phyloP scores from a whole-genome alignment of 2,797 vertebrate genomes.

The Sebastiscus tertius region DNA sequence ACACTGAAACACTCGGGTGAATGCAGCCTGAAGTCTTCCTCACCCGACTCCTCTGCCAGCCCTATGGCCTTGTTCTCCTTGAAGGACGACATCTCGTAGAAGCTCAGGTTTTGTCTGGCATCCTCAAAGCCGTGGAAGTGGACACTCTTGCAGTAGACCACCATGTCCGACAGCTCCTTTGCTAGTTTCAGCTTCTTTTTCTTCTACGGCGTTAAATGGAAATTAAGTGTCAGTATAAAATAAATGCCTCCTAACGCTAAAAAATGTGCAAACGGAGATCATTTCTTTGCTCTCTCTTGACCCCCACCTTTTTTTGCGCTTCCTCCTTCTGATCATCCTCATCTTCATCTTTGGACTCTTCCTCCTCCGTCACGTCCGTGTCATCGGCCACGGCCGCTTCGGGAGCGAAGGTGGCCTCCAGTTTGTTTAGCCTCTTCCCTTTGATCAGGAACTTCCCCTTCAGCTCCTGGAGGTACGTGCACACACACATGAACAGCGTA shows the following conservation, averaged over 20 bases:
- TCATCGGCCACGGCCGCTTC: not conserved
- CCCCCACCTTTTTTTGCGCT: slow-evolving; percentile 65
- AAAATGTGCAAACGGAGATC: not conserved
- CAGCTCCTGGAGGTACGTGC: slow-evolving; percentile 84
- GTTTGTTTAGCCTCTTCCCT: slow-evolving; percentile 91
- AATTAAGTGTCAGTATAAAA: not conserved
- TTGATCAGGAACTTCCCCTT: slow-evolving; percentile 95
- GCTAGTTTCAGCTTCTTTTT: slow-evolving; percentile 88
- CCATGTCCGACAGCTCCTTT: slow-evolving; percentile 91
- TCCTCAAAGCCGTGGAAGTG: slow-evolving; percentile 90
- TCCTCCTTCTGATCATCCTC: slow-evolving; percentile 79
- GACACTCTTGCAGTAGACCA: slow-evolving; percentile 96
- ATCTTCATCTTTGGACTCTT: slow-evolving; percentile 86
- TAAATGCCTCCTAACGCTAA: too few relatives aligned
- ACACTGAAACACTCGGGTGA: not conserved
- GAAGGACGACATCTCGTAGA: slow-evolving; percentile 95
- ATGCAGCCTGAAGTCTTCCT: not conserved
- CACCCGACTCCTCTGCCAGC: slow-evolving; percentile 90
- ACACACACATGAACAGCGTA: not conserved
- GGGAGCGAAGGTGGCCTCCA: slow-evolving; percentile 75
- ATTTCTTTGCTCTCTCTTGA: not conserved
- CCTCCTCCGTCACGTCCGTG: slow-evolving; percentile 89
- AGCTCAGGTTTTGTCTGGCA: slow-evolving; percentile 80
- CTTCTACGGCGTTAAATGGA: slow-evolving; percentile 60
- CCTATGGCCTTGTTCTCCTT: slow-evolving; percentile 88